Base-by-base conservation (phyloP, 2,888 invertebrate species). In the Volucella inflata region DNA sequence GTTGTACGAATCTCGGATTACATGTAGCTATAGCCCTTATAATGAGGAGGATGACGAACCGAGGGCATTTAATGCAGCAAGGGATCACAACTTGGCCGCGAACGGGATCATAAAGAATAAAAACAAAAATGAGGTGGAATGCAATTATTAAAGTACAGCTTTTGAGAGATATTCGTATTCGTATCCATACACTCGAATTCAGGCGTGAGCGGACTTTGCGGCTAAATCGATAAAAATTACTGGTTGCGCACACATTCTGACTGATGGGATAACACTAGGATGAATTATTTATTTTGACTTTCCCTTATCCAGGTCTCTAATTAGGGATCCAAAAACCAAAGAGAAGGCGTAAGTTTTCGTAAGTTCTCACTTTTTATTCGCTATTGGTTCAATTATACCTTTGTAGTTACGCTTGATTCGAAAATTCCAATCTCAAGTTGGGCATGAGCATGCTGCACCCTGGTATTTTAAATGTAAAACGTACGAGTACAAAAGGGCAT, bases 1-100 rank as follows among this genome's bases (percentile, higher is more conserved):
- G 59, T 57, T 65, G 48, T 70, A 62, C 21, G 70, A 71, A 64
- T 79, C 71, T 79, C 71, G 42, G 71, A 72, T 79, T 79, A 79
- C 78, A 79, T 57, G 30, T 40, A 57, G 14, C 50, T 36, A 65
- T 6, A 30, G 30, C 6, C 6, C 0, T 6, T 79, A 72, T 55
- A 77, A 70, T 70, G 68, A 30, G 30, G 44, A 62, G 36, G 46
- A 46, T 77, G 46, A 62, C 62, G 70, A 70, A 38, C 38, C 36
- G 46, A 62, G 64, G 70, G 70, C 70, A 70, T 64, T 60, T 68
- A 21, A 21, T 60, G 57, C 65, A 51, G 68, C 36, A 38, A 60
- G 48, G 55, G 77, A 67, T 65, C 44, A 46, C 51, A 48, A 51
- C 59, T n/a, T 40, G 14, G n/a, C 30, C 12, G 21, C 17, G 60